Base-by-base conservation (phyloP, 2,888 invertebrate genomes). In the Dysmachus trigonus region DNA sequence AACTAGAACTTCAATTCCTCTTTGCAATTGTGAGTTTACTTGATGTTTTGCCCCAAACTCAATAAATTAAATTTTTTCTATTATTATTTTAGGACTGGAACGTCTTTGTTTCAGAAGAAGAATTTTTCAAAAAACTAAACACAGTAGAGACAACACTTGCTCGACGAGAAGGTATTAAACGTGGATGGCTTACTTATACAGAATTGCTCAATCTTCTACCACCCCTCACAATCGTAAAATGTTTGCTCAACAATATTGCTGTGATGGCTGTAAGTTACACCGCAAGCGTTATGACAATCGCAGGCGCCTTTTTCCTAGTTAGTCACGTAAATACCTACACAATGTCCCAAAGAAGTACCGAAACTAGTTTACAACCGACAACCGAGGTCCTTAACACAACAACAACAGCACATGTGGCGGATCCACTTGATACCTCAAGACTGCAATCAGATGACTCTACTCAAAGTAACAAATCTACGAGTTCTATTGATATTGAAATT, bases 1-100 rank as follows among this genome's bases (percentile, higher is more conserved):
- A 94, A 90, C 93, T 98, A 86, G 99, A 99, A 93, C 93, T 95
- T 87, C 95, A 97, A 90, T 98, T 99, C 93, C 94, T 99, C 27
- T 93, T 94, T 89, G 98, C 98, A 88, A 97, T 99, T 91, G 98
- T 97, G 93, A 95, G 95, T n/a, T n/a, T n/a, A n/a, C n/a, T n/a
- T 93, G 83, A 13, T 33, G 38, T 76, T 51, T 41, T 41, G 15
- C 38, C 38, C n/a, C n/a, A n/a, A 41, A 41, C 0, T 13, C 13
- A 2, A 1, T 15, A 41, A 41, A 13, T 41, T 13, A 41, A 73
- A 51, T 51, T 18, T 51, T 51, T 18, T 18, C 18, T 18, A 85
- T 88, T 73, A 88, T 85, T 18, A 85, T 88, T 73, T 88, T 85
- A 91, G 97, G 94, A 97, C 89, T 98, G 98, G 98, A 94, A 96